A percentile compares a stretch with the other conserved stretches of the same genome.
These are phyloP conservation scores for Diplodus puntazzo DNA, from an alignment of 2,797 vertebrate species.

Conservation along the genomic window DNA sequence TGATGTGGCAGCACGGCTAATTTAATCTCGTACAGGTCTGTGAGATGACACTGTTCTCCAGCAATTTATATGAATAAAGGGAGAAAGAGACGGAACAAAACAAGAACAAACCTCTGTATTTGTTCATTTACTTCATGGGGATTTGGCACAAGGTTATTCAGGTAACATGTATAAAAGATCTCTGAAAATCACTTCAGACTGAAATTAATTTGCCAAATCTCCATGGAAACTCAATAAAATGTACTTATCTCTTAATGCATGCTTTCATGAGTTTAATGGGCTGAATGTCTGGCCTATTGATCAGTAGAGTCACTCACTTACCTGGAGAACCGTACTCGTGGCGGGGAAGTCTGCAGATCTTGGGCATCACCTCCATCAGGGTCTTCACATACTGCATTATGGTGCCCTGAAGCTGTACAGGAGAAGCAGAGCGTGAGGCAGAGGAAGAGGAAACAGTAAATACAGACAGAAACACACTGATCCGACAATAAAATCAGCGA, in stretches of 20 bases:
- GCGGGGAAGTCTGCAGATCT: constrained; percentile 96
- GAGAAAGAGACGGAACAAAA: neutral
- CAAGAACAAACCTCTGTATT: neutral
- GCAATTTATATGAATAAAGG: neutral
- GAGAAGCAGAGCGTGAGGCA: neutral
- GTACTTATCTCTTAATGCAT: neutral
- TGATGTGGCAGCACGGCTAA: neutral
- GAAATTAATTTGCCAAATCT: neutral
- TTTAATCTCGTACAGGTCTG: neutral
- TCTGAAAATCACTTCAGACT: neutral
- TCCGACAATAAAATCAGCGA: neutral
- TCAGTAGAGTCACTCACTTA: constrained; percentile 57
- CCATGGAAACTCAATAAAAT: neutral
- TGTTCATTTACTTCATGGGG: neutral
- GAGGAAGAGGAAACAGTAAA: neutral
- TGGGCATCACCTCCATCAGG: constrained; percentile 99
- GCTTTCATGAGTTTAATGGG: too few relatives aligned
- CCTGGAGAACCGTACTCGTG: constrained; percentile 99
- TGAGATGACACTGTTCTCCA: neutral
- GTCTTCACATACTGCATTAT: constrained; percentile 99
- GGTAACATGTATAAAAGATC: neutral
- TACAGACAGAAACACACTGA: neutral
- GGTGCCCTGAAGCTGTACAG: constrained; percentile 93
- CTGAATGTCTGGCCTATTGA: too few relatives aligned
- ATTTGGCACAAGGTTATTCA: neutral